phyloP scores from a whole-genome alignment of 1,140 invertebrate genomes.

The Antheraea mylitta region DNA sequence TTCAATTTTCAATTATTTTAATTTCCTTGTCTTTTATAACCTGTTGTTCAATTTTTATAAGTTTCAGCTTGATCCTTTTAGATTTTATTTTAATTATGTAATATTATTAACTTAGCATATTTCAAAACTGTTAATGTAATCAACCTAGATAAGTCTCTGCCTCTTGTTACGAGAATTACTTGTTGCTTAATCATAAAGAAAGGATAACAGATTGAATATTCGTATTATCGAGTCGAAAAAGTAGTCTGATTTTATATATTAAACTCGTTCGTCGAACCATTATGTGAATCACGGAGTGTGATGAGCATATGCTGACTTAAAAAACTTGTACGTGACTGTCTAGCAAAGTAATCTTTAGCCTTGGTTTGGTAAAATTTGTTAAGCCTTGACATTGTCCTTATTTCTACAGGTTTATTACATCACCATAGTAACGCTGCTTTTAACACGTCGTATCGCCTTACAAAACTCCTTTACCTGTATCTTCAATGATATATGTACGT shows the following conservation, averaged over 20 bases:
- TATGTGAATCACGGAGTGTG: neutral
- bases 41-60: too few species aligned
- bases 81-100: too few species aligned
- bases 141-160: too few species aligned
- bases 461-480: constrained; percentile 9
- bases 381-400: constrained; percentile 12
- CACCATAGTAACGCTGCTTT: neutral
- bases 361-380: neutral
- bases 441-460: constrained; percentile 2
- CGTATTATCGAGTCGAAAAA: neutral
- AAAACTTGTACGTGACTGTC: neutral
- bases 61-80: too few species aligned
- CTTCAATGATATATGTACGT: neutral
- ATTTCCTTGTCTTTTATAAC: too few species aligned
- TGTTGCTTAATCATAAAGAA: too few species aligned
- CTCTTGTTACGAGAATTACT: too few species aligned
- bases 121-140: too few species aligned
- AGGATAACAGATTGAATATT: too few species aligned
- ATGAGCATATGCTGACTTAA: neutral
- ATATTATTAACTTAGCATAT: too few species aligned
- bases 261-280: neutral
- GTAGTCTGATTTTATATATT: neutral
- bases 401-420: constrained; percentile 5
- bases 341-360: neutral
- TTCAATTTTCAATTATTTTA: too few species aligned